phyloP scores from a whole-genome alignment of 1,140 invertebrate genomes.

The Thalassaphorura encarpata region DNA sequence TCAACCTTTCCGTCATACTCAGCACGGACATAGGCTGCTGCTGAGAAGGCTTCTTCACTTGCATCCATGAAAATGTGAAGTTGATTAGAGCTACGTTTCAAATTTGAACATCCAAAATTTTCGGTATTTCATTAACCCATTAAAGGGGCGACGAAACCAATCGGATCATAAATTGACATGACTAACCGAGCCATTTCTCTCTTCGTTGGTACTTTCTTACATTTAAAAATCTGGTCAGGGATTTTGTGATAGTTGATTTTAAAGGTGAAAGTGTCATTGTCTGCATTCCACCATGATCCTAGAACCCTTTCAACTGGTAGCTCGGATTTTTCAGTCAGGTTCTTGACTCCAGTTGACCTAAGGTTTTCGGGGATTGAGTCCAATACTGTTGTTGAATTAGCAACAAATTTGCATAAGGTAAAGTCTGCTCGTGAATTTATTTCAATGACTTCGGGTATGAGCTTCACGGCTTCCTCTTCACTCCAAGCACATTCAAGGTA shows the following conservation, averaged over 20 bases:
- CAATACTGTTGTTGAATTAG: slow-evolving; percentile 5
- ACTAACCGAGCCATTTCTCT: slow-evolving; percentile 14
- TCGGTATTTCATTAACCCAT: slow-evolving; percentile 7
- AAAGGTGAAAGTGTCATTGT: slow-evolving; percentile 19
- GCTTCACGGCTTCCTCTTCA: slow-evolving; percentile 16
- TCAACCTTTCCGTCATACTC: neutral
- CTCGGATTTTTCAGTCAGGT: too few species aligned
- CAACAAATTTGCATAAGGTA: slow-evolving; percentile 15
- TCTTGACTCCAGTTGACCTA: too few species aligned
- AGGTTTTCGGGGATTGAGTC: neutral
- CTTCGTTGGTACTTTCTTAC: slow-evolving; percentile 13
- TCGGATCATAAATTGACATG: slow-evolving; percentile 32
- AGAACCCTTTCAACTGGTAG: slow-evolving; percentile 2
- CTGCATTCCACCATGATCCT: slow-evolving; percentile 17
- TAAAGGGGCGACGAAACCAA: slow-evolving; percentile 25
- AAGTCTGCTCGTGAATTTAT: slow-evolving; percentile 18
- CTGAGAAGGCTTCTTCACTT: slow-evolving; percentile 31
- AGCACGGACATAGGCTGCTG: slow-evolving; percentile 32
- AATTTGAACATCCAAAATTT: neutral
- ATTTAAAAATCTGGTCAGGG: neutral
- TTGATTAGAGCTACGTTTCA: slow-evolving; percentile 4
- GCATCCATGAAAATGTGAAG: slow-evolving; percentile 35
- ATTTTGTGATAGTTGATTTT: neutral
- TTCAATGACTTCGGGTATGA: neutral
- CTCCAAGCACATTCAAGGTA: slow-evolving; percentile 10